A percentile compares a stretch with the other conserved stretches of the same genome.
Evolutionary conservation across 2,113 vertebrate genomes (phyloP).

Genomic region (Thymallus thymallus): DNA sequence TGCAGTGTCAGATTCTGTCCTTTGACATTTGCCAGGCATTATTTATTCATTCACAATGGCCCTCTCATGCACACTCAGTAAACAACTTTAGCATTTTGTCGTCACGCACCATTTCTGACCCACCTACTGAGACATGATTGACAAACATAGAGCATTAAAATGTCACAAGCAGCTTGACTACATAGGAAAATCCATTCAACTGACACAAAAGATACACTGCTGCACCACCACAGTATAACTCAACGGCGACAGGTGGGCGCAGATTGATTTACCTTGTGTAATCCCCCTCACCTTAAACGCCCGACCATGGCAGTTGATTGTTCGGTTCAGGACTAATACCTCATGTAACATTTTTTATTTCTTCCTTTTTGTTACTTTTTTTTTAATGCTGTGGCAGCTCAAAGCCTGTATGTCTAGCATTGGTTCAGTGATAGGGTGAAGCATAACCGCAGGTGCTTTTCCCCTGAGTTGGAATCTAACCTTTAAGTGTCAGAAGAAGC

Average conservation of each 20-base stretch:
- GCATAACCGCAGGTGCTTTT: background rate
- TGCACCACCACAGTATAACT: constrained; percentile 9
- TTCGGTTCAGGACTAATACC: constrained; percentile 40
- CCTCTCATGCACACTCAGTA: constrained; percentile 7
- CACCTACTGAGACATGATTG: constrained; percentile 13
- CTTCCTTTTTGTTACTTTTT: constrained; percentile 20
- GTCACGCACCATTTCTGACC: background rate
- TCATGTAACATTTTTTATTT: constrained; percentile 17
- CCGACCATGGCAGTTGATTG: constrained; percentile 35
- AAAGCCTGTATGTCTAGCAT: background rate
- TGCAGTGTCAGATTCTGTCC: background rate
- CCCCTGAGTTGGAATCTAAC: constrained; percentile 2
- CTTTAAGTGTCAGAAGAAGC: constrained; percentile 7
- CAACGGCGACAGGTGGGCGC: constrained; percentile 38
- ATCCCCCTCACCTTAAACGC: constrained; percentile 50
- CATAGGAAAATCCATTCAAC: constrained; percentile 13
- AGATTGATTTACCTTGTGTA: constrained; percentile 48
- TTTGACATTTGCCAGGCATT: constrained; percentile 23
- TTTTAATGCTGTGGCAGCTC: background rate
- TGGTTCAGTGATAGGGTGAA: background rate
- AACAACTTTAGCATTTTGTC: constrained; percentile 10
- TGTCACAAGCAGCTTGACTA: constrained; percentile 19
- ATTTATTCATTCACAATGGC: constrained; percentile 14
- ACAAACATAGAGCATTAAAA: constrained; percentile 19
- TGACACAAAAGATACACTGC: constrained; percentile 24